Conservation (phyloP, 2,888 invertebrate species). For the Ochlodes sylvanus region DNA sequence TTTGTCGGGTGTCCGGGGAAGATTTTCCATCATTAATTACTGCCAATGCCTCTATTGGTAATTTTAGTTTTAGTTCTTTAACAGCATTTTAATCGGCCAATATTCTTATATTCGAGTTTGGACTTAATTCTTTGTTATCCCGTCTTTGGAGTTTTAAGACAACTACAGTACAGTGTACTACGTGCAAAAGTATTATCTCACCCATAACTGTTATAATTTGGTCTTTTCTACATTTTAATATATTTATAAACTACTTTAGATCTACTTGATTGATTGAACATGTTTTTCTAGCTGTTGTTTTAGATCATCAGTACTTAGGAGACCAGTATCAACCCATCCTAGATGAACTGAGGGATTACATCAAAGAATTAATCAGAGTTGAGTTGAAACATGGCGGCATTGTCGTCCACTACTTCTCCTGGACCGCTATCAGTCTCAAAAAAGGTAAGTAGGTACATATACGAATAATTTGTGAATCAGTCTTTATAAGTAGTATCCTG, state of each 20-base stretch:
- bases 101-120: too few species aligned
- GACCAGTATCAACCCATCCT: constrained; percentile 84
- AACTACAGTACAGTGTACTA: too few species aligned
- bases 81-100: background rate
- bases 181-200: too few species aligned
- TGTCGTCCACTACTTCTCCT: constrained; percentile 87
- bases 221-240: too few species aligned
- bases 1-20: constrained; percentile 66
- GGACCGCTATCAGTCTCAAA: constrained; percentile 88
- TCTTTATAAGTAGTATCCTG: too few species aligned
- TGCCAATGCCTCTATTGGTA: constrained; percentile 91
- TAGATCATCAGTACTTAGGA: constrained; percentile 88
- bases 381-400: constrained; percentile 89
- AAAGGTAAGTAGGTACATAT: constrained; percentile 81
- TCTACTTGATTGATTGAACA: too few species aligned
- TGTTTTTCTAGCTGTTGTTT: constrained; percentile 85
- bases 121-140: too few species aligned
- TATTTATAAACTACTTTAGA: too few species aligned
- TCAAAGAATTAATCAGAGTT: constrained; percentile 87
- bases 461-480: too few species aligned
- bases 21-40: constrained; percentile 90
- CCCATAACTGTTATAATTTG: too few species aligned
- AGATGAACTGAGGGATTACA: constrained; percentile 85
- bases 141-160: too few species aligned
- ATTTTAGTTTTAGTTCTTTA: background rate